Base-by-base conservation (phyloP, 2,888 invertebrate species). In the Drosophila histrio region DNA sequence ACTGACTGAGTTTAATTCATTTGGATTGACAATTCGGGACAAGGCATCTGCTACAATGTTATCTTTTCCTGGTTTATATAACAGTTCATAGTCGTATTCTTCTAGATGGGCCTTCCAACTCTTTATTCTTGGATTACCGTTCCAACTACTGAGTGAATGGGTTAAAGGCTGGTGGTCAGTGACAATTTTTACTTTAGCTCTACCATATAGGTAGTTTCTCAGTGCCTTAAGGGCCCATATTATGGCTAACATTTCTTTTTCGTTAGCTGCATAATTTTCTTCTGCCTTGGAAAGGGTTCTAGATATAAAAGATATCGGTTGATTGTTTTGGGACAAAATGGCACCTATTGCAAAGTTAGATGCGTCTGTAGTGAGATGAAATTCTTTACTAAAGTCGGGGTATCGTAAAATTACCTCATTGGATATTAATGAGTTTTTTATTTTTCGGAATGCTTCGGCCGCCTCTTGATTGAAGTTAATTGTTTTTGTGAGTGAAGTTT, bases 141-240 rank as follows among this genome's bases (percentile, higher is more conserved):
- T n/a, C n/a, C n/a, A n/a, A n/a, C n/a, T n/a, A n/a, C 46, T 61
- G 0, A 66, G 3, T 8, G 49, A 26, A 11, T 39, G 30, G 0
- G 34, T 56, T 2, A 60, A 11, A 1, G 58, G 68, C 11, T 75
- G 58, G 2, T 71, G 65, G 17, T 72, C 67, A 2, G 75, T 74
- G 15, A 43, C 62, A 9, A 77, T 78, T 32, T 54, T 68, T 7
- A 70, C 60, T 21, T 68, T 75, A 2, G 43, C 78, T 30, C 70
- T 75, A 1, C 90, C 90, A 26, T 90, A 90, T 1, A 90, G 24
- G 30, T 89, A 89, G 5, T 89, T 88, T 30, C 89, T 56, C 15
- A 91, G 88, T 15, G 32, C 13, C n/a, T 58, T 58, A 2, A 22
- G 4, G 2, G 61, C 36, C 28, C 44, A 53, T 11, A 46, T 38